Conservation (phyloP, 2,113 vertebrate species). For the Peucedramus taeniatus region DNA sequence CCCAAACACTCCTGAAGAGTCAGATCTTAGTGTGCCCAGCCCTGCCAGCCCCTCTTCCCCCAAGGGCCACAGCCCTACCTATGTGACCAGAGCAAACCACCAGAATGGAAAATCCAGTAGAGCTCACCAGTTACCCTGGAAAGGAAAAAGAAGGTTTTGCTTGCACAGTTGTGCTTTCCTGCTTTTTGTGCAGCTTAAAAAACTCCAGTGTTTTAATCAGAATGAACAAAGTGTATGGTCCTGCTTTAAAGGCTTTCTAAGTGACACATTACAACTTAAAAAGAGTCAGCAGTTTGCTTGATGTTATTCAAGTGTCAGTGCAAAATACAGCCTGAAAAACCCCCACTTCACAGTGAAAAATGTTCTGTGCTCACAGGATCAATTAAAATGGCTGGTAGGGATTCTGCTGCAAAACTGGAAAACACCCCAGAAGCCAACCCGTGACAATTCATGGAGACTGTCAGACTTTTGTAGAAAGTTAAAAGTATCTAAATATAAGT, state of each 20-base stretch:
- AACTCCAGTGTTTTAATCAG: not conserved
- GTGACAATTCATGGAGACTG: fast-evolving
- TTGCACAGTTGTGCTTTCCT: not conserved
- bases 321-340: not conserved
- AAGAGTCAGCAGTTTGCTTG: not conserved
- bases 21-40: not conserved
- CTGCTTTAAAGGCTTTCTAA: not conserved
- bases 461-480: not conserved
- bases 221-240: not conserved
- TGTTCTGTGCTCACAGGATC: not conserved
- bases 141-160: not conserved
- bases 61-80: not conserved
- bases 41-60: not conserved
- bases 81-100: not conserved
- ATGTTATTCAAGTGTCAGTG: not conserved
- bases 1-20: not conserved
- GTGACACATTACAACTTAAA: not conserved
- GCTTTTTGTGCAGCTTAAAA: not conserved
- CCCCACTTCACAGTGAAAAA: not conserved
- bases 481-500: not conserved
- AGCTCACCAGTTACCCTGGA: not conserved
- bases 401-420: not conserved
- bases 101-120: not conserved
- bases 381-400: not conserved
- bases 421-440: not conserved